These are phyloP conservation scores for Furnarius figulus DNA, from an alignment of 2,113 vertebrate species.

Conservation along the genomic window DNA sequence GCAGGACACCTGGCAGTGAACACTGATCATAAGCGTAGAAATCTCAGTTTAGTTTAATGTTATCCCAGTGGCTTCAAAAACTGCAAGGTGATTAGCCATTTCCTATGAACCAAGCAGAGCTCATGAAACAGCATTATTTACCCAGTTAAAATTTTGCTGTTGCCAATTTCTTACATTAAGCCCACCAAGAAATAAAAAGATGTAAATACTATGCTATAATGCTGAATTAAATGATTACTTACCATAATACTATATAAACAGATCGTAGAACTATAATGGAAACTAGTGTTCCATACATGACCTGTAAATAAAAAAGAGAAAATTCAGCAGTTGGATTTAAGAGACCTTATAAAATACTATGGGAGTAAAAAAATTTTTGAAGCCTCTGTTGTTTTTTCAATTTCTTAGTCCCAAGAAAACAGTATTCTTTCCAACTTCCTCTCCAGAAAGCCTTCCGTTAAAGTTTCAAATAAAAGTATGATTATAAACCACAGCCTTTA, in stretches of 20 bases:
- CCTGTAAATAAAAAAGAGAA: slow-evolving; percentile 70
- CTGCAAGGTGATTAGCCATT: not conserved
- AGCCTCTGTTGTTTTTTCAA: not conserved
- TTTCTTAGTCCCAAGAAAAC: not conserved
- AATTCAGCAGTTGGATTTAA: not conserved
- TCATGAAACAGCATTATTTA: not conserved
- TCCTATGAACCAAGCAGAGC: not conserved
- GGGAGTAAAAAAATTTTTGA: not conserved
- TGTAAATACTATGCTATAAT: not conserved
- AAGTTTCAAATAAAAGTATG: not conserved
- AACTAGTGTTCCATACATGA: slow-evolving; percentile 94
- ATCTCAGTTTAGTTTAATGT: not conserved
- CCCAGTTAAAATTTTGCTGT: not conserved
- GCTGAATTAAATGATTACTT: slow-evolving; percentile 48
- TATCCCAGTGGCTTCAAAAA: not conserved
- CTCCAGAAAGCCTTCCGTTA: not conserved
- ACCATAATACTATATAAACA: slow-evolving; percentile 97
- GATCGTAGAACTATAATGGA: slow-evolving; percentile 89
- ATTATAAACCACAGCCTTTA: not conserved
- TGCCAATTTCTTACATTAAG: not conserved
- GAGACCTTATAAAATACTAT: not conserved
- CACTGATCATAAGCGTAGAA: rapidly evolving
- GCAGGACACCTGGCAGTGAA: not conserved
- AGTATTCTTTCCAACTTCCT: not conserved
- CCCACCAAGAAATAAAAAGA: not conserved